Base-by-base conservation (phyloP, 2,797 vertebrate species). In the Diceros bicornis region DNA sequence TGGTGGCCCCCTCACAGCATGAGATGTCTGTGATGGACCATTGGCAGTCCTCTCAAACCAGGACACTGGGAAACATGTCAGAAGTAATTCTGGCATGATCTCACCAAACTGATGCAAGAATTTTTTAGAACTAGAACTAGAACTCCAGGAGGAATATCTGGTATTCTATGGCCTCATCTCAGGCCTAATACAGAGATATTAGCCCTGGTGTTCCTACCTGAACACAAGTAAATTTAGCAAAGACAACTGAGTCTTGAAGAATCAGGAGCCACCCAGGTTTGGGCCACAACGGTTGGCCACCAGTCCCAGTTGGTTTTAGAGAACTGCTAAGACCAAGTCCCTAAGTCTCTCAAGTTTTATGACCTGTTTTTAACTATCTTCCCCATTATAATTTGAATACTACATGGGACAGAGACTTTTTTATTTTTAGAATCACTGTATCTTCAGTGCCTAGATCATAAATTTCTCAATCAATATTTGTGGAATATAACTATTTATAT, bases 381-480 rank as follows among this genome's bases (percentile, higher is more conserved):
- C 25, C 55, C 12, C 37, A 55, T 4, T 82, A 44, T 29, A 96
- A 71, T n/a, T 17, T 61, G 32, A 69, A 62, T 57, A 89, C 25
- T 68, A 71, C 47, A 82, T 9, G 44, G 25, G 55, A 4, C 44
- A 61, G 27, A 96, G 55, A 44, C 25, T 8, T 71, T 37, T 71
- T 37, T 37, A 27, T 89, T 32, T 59, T 25, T 47, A 69, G 27
- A 90, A 50, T 37, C 17, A 77, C 20, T 34, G 14, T 57, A 59
- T 72, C 16, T 29, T 14, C 55, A 87, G 41, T 85, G 59, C 61
- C 29, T 57, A 81, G 12, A 88, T 59, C 34, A 85, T 0, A 95
- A 25, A 94, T 52, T 89, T 92, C 32, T 81, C 59, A 92, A 69
- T 91, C 89, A 68, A 74, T 85, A 7, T 84, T 52, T 96, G 29